These are phyloP conservation scores for Zaprionus gabonicus DNA, from an alignment of 1,140 invertebrate species.

Conservation along the genomic window DNA sequence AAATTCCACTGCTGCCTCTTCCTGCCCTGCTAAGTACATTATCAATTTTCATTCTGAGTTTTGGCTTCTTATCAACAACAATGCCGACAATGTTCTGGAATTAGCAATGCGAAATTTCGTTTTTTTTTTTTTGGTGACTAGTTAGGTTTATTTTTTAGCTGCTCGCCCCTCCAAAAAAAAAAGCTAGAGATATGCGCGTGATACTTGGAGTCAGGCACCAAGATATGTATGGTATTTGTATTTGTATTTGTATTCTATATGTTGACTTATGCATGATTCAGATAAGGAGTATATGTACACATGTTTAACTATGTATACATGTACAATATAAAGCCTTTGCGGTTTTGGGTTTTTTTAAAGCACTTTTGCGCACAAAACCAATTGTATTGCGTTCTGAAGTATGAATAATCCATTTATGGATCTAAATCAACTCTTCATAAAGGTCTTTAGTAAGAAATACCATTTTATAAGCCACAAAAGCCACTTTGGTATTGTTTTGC, in stretches of 20 bases:
- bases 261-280: background rate
- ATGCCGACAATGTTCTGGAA: background rate
- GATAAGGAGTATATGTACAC: background rate
- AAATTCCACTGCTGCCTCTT: constrained; percentile 9
- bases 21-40: background rate
- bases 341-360: background rate
- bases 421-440: too few relatives aligned
- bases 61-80: background rate
- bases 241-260: background rate
- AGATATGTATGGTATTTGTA: background rate
- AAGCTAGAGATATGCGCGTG: constrained; percentile 1
- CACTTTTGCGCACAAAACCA: background rate
- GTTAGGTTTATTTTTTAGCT: background rate
- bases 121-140: background rate
- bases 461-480: too few relatives aligned
- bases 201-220: background rate
- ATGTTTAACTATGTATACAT: background rate
- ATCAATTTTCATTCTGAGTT: constrained; percentile 2
- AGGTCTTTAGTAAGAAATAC: too few relatives aligned
- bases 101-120: constrained; percentile 1
- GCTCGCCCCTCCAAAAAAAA: background rate
- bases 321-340: background rate
- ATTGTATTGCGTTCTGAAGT: background rate
- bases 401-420: background rate
- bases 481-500: too few relatives aligned